These are phyloP conservation scores for Lophotis ruficrista DNA, from an alignment of 2,113 vertebrate species.

Conservation along the genomic window DNA sequence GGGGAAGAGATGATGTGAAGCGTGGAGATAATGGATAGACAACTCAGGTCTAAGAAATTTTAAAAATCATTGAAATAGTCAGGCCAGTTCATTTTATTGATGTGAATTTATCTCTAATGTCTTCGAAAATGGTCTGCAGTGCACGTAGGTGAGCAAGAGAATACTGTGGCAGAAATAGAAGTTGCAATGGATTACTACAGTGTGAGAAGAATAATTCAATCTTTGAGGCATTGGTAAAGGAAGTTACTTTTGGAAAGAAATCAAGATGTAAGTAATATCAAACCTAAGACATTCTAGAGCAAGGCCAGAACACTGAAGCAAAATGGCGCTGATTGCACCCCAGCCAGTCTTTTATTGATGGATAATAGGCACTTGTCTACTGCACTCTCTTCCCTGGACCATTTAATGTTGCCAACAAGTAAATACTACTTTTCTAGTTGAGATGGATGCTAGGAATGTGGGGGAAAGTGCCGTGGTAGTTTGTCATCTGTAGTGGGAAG, in stretches of 20 bases:
- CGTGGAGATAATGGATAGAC: not conserved
- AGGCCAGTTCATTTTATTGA: not conserved
- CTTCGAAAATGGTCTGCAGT: not conserved
- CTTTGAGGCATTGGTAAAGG: not conserved
- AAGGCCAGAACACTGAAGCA: not conserved
- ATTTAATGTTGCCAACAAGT: not conserved
- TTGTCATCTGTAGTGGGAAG: not conserved
- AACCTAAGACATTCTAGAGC: not conserved
- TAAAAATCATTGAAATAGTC: not conserved
- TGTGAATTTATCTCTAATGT: not conserved
- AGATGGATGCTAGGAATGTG: not conserved
- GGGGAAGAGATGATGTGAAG: not conserved
- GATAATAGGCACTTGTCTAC: not conserved
- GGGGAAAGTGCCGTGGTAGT: not conserved
- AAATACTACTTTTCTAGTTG: not conserved
- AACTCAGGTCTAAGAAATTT: not conserved
- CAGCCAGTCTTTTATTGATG: not conserved
- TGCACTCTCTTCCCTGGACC: not conserved
- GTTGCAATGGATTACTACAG: not conserved
- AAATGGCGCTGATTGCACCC: not conserved
- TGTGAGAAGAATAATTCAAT: not conserved
- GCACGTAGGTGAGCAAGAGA: not conserved
- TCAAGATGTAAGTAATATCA: not conserved
- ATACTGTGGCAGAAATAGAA: not conserved
- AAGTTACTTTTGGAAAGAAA: not conserved